Evolutionary conservation across 37 sponge, comb jelly and placozoan species (phyloP), one percentile per base, ranked within the genome.

Genomic region (Halisarca cf. caerulea): DNA sequence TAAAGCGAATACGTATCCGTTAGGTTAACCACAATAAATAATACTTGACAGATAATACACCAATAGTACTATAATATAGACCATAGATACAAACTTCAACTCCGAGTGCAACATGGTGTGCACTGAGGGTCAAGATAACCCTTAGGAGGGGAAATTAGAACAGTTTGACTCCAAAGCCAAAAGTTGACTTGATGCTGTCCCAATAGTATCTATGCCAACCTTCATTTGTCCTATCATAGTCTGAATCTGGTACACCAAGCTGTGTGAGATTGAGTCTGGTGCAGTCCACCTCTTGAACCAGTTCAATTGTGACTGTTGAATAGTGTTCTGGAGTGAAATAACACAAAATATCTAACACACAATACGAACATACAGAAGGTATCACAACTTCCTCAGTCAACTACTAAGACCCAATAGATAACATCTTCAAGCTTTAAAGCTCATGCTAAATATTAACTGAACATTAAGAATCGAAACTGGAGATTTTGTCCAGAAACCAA

Each of bases 171-270:
- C 99, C 99, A 82, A 87, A 99, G 37, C 99, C 99, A 86, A 99
- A 99, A 9, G 91, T 91, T 59, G 59, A 45, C 78, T 93, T 94
- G 70, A 99, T 96, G 55, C 85, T 61, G 60, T 93, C 80, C 70
- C 92, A 96, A 61, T 94, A 94, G 83, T 96, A 83, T 40, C 83
- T 75, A 47, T 81, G 87, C 99, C 99, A 99, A 0, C 97, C 97
- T 24, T 92, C 70, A 40, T 82, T 88, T 32, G 95, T 96, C 34
- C 92, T 57, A 24, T 99, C 97, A 18, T 38, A 58, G 1, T 89
- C 92, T 38, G 83, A 38, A 14, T 91, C 87, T 24, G 99, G 99
- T 0, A 99, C 91, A 32, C 89, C 91, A 3, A 84, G 87, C 78
- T 99, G 99, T 33, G 58, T 18, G n/a, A 97, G 82, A 5, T 40